These are phyloP conservation scores for Struthio camelus DNA, from an alignment of 2,113 vertebrate genomes.

Conservation along the genomic window DNA sequence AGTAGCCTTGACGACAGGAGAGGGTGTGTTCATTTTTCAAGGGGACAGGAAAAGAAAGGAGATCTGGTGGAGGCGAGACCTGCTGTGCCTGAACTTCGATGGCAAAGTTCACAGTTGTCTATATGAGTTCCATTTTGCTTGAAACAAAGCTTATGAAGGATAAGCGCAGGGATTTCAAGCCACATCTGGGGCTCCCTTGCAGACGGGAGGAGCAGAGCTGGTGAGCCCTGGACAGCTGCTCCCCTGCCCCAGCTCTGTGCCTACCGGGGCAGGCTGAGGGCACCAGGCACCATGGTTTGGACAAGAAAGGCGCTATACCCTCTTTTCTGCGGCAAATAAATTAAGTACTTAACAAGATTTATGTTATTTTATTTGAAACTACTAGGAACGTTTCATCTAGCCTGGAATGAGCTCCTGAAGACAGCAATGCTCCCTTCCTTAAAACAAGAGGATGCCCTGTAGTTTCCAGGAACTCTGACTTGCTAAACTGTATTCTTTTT, in stretches of 20 bases:
- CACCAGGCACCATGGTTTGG: background rate
- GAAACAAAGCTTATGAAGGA: background rate
- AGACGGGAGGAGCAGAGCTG: background rate
- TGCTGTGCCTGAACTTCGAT: background rate
- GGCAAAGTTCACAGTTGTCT: background rate
- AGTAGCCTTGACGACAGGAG: background rate
- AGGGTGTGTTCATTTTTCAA: accelerated
- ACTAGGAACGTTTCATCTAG: background rate
- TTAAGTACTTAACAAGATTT: background rate
- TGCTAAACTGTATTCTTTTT: background rate
- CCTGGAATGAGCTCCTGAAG: background rate
- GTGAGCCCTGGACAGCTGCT: background rate
- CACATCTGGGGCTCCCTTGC: no score
- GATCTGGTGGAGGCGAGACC: background rate
- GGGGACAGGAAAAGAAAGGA: background rate
- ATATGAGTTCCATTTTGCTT: background rate
- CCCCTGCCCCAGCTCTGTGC: accelerated
- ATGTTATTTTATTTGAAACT: slow-evolving; percentile 27
- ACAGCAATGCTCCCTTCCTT: background rate
- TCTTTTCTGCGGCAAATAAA: background rate
- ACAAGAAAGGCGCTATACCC: slow-evolving; percentile 28
- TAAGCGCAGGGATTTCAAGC: background rate
- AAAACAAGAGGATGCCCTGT: background rate
- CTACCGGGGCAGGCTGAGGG: background rate
- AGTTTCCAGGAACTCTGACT: background rate